Conservation (phyloP, 2,113 vertebrate species). For the Tympanuchus pallidicinctus region DNA sequence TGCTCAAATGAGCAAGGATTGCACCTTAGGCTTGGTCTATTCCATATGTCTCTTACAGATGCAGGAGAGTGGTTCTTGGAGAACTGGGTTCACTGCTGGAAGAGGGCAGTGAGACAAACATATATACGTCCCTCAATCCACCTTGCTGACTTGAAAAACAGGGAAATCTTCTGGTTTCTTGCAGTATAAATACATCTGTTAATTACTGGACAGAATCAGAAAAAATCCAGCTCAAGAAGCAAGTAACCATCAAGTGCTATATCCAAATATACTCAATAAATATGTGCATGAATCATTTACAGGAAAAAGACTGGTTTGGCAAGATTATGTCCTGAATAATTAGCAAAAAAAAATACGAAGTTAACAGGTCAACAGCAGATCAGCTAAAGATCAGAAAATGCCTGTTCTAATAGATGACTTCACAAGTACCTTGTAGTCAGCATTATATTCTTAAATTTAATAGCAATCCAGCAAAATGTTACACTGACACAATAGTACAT, state of each 20-base stretch:
- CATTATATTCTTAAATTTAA: not conserved
- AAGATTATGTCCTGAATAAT: fast-evolving
- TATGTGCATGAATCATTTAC: not conserved
- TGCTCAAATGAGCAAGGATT: not conserved
- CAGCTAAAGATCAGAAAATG: not conserved
- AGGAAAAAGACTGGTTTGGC: not conserved
- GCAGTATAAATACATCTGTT: not conserved
- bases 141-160: not conserved
- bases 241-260: not conserved
- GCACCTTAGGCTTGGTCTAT: not conserved
- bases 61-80: fast-evolving
- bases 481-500: not conserved
- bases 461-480: not conserved
- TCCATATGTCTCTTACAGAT: fast-evolving
- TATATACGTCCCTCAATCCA: fast-evolving
- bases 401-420: not conserved
- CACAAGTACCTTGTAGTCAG: not conserved
- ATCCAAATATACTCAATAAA: not conserved
- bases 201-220: not conserved
- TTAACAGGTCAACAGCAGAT: not conserved
- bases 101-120: not conserved
- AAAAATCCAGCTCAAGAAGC: not conserved
- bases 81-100: not conserved
- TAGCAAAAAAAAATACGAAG: not conserved
- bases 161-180: not conserved